Conservation (phyloP, 2,888 invertebrate genomes). For the Hypsopygia costalis region DNA sequence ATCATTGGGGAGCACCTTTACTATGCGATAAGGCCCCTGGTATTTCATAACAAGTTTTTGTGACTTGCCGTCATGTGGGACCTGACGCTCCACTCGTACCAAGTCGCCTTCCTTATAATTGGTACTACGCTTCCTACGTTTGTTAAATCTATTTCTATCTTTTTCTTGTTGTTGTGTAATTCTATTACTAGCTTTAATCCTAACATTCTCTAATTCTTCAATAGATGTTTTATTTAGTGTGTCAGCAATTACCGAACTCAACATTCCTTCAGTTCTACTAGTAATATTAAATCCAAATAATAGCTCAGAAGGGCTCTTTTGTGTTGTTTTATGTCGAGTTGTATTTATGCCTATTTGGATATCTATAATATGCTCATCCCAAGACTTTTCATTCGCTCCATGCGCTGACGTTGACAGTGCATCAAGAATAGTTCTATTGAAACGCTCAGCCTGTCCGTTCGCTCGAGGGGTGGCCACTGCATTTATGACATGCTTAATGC, state of each 20-base stretch:
- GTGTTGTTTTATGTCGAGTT: constrained; percentile 14
- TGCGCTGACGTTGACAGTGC: constrained; percentile 9
- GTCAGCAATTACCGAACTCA: constrained; percentile 14
- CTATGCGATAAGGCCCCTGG: constrained; percentile 19
- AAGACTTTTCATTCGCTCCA: constrained; percentile 3
- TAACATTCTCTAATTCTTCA: neutral
- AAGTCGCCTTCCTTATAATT: neutral
- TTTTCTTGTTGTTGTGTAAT: constrained; percentile 6
- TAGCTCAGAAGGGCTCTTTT: constrained; percentile 17
- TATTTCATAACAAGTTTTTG: constrained; percentile 11
- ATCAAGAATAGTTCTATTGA: constrained; percentile 11
- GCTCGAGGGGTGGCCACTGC: constrained; percentile 23
- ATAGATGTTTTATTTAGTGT: neutral
- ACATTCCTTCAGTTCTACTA: constrained; percentile 7
- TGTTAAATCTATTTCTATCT: neutral
- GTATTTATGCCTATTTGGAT: constrained; percentile 17
- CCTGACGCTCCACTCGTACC: neutral
- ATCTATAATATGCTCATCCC: constrained; percentile 13
- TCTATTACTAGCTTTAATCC: neutral
- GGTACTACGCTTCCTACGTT: neutral
- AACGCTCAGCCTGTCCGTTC: constrained; percentile 11
- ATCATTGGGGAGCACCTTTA: constrained; percentile 20
- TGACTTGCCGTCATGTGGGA: neutral
- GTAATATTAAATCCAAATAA: constrained; percentile 13
- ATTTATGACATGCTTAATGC: constrained; percentile 18